phyloP scores from a whole-genome alignment of 2,113 vertebrate genomes.

The Eulemur rufifrons region DNA sequence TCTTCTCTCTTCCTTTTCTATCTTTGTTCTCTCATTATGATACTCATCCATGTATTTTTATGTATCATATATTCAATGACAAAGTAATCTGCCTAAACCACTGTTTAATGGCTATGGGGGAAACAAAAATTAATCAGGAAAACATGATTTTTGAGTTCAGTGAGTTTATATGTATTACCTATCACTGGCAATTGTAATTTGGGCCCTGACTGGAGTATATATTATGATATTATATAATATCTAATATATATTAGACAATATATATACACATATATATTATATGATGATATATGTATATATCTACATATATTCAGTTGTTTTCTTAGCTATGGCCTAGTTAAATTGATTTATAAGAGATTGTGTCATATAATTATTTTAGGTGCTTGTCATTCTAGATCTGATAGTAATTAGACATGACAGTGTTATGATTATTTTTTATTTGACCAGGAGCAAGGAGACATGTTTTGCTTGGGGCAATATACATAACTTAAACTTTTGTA shows the following conservation, averaged over 20 bases:
- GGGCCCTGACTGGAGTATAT: background rate
- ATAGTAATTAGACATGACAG: constrained; percentile 18
- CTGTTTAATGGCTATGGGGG: background rate
- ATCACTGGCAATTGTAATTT: background rate
- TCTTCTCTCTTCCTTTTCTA: background rate
- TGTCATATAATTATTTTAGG: constrained; percentile 2
- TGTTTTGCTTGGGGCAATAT: background rate
- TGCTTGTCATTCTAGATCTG: constrained; percentile 12
- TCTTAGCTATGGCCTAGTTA: background rate
- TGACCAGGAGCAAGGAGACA: background rate
- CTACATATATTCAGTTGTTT: background rate
- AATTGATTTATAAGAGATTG: constrained; percentile 12
- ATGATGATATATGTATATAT: too few species aligned
- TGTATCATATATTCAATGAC: background rate
- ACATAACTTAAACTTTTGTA: too few species aligned
- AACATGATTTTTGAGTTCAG: background rate
- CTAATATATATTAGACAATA: background rate
- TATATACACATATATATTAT: background rate
- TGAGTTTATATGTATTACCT: background rate
- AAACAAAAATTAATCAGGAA: background rate
- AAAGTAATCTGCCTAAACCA: background rate
- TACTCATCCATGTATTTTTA: background rate
- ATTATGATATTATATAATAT: background rate
- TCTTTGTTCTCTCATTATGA: background rate
- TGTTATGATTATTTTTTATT: constrained; percentile 13